phyloP scores from a whole-genome alignment of 2,888 invertebrate species.

The Catotricha subobsoleta region DNA sequence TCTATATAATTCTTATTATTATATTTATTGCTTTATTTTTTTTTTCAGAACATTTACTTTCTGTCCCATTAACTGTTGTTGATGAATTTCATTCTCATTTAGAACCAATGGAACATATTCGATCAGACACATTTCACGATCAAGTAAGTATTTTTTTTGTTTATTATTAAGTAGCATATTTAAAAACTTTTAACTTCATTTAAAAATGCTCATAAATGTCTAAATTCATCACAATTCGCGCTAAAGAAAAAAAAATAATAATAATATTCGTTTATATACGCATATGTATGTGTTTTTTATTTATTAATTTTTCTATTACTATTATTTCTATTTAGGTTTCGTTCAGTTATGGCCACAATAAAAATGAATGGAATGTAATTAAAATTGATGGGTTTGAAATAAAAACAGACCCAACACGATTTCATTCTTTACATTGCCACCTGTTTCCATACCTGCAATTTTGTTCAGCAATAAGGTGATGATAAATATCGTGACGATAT shows the following conservation, averaged over 20 bases:
- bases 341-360: constrained; percentile 64
- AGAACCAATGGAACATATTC: constrained; percentile 78
- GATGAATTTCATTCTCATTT: constrained; percentile 89
- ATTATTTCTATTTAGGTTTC: constrained; percentile 32
- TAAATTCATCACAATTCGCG: no score
- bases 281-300: no score
- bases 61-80: constrained; percentile 69
- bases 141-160: constrained; percentile 38
- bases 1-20: not conserved
- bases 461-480: constrained; percentile 42
- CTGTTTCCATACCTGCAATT: constrained; percentile 70
- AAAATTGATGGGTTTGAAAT: constrained; percentile 68
- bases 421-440: constrained; percentile 76
- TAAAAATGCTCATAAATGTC: no score
- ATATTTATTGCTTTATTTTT: not conserved
- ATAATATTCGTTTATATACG: no score
- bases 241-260: no score
- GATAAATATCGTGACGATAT: no score
- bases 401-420: constrained; percentile 68
- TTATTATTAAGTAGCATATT: not conserved
- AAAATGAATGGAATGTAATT: constrained; percentile 69
- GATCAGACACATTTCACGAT: constrained; percentile 58
- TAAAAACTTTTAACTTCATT: not conserved
- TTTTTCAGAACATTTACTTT: constrained; percentile 52
- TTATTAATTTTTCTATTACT: not conserved